Percentiles rank a stretch among this genome's conserved stretches.
These are phyloP conservation scores for Amitus sp. DNA, from an alignment of 2,888 invertebrate species.

Conservation along the genomic window DNA sequence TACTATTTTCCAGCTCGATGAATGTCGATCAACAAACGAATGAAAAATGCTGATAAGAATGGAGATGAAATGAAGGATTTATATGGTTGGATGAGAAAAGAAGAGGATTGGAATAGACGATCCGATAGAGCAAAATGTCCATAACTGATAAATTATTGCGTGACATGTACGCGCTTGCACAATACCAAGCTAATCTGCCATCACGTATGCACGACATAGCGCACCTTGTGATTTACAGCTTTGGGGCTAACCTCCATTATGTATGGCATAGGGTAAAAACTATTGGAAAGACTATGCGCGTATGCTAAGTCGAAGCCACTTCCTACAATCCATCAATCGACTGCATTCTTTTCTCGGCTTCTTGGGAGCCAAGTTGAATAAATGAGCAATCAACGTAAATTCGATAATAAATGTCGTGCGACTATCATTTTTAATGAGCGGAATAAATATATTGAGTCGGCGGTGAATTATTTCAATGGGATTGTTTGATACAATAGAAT, in stretches of 20 bases:
- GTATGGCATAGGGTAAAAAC: conserved; percentile 61
- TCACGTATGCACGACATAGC: conserved; percentile 60
- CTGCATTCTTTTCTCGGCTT: not conserved
- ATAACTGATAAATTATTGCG: conserved; percentile 2
- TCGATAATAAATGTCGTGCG: not conserved
- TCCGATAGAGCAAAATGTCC: not conserved
- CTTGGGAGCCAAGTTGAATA: not conserved
- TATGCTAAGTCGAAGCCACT: conserved; percentile 34
- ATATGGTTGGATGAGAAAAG: too few relatives aligned
- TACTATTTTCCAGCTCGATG: too few relatives aligned
- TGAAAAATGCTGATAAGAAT: too few relatives aligned
- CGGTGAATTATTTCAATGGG: not conserved
- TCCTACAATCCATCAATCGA: not conserved
- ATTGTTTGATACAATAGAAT: conserved; percentile 3
- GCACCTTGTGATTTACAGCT: conserved; percentile 64
- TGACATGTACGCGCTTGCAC: not conserved
- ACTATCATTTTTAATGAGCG: conserved; percentile 1
- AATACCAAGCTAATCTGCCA: not conserved
- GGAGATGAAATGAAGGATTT: too few relatives aligned
- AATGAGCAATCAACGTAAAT: not conserved
- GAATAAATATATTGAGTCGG: not conserved
- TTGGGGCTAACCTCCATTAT: conserved; percentile 65
- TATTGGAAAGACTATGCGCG: conserved; percentile 60
- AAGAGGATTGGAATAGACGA: not conserved
- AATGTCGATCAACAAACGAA: too few relatives aligned